Percentiles rank a stretch among this genome's conserved stretches.
Evolutionary conservation across 2,888 invertebrate genomes (phyloP).

Genomic region (Chymomyza caudatula): DNA sequence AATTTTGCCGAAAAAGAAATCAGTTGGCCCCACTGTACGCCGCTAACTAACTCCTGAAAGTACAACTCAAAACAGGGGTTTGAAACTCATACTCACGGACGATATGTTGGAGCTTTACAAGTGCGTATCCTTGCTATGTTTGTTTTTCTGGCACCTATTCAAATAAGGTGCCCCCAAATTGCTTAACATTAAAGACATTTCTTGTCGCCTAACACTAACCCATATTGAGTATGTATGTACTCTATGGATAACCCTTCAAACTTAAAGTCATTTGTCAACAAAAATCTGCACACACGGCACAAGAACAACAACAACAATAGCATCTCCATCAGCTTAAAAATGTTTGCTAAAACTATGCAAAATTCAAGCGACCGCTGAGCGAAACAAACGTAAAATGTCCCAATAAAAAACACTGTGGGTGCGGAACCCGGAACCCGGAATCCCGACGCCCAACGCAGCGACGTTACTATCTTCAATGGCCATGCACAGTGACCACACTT

Average conservation of each 20-base stretch:
- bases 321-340: not conserved
- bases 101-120: no score
- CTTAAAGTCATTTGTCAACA: conserved; percentile 64
- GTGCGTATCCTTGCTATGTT: not conserved
- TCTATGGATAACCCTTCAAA: conserved; percentile 2
- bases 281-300: not conserved
- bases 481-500: conserved; percentile 34
- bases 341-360: conserved; percentile 29
- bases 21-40: no score
- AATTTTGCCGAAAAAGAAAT: no score
- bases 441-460: not conserved
- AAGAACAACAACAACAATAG: not conserved
- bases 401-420: conserved; percentile 2
- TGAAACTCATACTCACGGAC: no score
- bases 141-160: not conserved
- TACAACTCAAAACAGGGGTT: no score
- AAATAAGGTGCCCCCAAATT: conserved; percentile 14
- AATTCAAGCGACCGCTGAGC: conserved; percentile 33
- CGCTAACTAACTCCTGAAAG: no score
- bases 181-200: conserved; percentile 30
- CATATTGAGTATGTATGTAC: not conserved
- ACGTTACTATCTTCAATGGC: conserved; percentile 31
- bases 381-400: conserved; percentile 4
- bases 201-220: conserved; percentile 1
- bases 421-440: not conserved